Evolutionary conservation across 2,797 vertebrate genomes (phyloP), one percentile per base, ranked within the genome.

Genomic region (Gallinago nigripennis): DNA sequence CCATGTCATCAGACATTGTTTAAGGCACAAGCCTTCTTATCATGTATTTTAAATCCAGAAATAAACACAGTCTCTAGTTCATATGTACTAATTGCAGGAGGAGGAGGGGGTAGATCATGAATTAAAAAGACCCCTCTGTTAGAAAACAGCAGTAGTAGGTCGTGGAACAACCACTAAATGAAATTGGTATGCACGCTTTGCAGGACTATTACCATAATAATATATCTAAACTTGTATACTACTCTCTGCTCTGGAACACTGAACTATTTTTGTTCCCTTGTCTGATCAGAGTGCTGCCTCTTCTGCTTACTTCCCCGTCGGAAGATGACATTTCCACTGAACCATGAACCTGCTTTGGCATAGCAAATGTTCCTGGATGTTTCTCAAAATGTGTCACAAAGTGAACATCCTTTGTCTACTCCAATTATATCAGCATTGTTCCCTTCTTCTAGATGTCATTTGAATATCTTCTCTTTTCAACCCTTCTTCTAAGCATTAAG

Each of bases 321-420:
- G 75, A 97, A 95, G 91, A 94, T 82, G 70, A 76, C 96, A 97
- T 97, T 97, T 97, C 94, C 96, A 97, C 88, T 95, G 95, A 97
- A 95, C 93, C 94, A 89, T 96, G 94, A 97, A 97, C 95, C 88
- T 1, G 19, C 85, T 82, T 96, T 96, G 94, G 93, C 95, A 96
- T 41, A 95, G 53, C 80, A 96, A 98, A 96, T 95, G 92, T 94
- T 93, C 92, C 94, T 95, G 90, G 92, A 93, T 87, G 90, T 95
- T 97, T 95, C 94, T 97, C 94, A 96, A 95, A 96, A 96, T 70
- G 91, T 96, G 96, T 97, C 97, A 97, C 82, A 89, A 95, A 92
- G 77, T 45, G 95, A 97, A 97, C 95, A 92, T 75, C 87, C 79
- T 93, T 96, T 96, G 97, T 95, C 96, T 91, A 76, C 81, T 95